These are phyloP conservation scores for Pitangus sulphuratus DNA, from an alignment of 2,797 vertebrate species.

Conservation along the genomic window DNA sequence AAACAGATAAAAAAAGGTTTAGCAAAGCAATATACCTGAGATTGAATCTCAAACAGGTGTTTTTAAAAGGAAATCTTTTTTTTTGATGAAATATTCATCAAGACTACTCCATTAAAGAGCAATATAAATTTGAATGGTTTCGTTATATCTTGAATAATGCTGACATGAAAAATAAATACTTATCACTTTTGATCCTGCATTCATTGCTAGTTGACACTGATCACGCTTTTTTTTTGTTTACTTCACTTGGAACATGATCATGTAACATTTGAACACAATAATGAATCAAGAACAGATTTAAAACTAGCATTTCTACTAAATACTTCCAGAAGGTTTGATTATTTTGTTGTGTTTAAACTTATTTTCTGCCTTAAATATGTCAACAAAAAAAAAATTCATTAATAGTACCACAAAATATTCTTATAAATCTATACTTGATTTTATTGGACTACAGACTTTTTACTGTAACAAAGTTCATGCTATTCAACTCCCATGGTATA, in stretches of 20 bases:
- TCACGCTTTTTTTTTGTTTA: not conserved
- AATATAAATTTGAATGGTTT: not conserved
- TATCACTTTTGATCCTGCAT: not conserved
- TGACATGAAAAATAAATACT: not conserved
- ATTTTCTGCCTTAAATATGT: not conserved
- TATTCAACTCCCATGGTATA: not conserved
- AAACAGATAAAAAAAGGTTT: not conserved
- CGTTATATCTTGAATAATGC: not conserved
- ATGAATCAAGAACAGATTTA: conserved; percentile 4
- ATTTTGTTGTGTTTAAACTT: not conserved
- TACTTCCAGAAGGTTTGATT: not conserved
- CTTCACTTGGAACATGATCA: not conserved
- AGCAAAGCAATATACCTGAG: not conserved
- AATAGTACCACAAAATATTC: not conserved
- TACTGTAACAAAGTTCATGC: not conserved
- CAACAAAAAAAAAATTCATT: not conserved
- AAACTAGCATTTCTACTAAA: not conserved
- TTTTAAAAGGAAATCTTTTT: not conserved
- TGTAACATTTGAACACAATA: conserved; percentile 3
- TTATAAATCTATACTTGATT: not conserved
- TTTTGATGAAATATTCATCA: not conserved
- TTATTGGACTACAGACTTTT: not conserved
- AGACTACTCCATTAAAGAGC: not conserved
- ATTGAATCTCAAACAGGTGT: not conserved
- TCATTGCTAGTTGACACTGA: not conserved